Conservation (phyloP, 2,888 invertebrate genomes). For the Rhingia rostrata region DNA sequence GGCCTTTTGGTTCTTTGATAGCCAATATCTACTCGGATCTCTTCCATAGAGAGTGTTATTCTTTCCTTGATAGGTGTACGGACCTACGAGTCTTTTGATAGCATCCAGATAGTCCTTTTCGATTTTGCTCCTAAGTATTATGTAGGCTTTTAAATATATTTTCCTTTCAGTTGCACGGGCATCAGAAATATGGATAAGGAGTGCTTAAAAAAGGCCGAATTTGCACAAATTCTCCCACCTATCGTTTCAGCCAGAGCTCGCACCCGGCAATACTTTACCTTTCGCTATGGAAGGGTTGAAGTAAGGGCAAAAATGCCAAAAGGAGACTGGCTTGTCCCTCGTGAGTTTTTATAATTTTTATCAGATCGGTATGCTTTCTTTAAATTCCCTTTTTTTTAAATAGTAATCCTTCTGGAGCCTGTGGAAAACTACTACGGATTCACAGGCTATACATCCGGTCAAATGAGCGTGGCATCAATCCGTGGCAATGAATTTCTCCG, state of each 20-base stretch:
- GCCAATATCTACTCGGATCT: too few species aligned
- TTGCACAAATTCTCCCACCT: conserved; percentile 86
- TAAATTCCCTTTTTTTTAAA: not conserved
- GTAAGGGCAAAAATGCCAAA: conserved; percentile 88
- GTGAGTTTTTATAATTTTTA: conserved; percentile 82
- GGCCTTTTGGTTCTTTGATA: too few species aligned
- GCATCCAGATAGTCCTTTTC: too few species aligned
- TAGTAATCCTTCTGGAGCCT: conserved; percentile 88
- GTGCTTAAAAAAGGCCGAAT: conserved; percentile 9
- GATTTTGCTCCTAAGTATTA: too few species aligned
- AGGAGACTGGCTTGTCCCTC: conserved; percentile 91
- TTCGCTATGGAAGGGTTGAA: conserved; percentile 88
- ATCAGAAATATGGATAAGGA: conserved; percentile 49
- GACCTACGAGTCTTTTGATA: too few species aligned
- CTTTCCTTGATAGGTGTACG: too few species aligned
- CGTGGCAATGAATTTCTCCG: conserved; percentile 85
- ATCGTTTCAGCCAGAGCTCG: conserved; percentile 86
- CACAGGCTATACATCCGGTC: conserved; percentile 86
- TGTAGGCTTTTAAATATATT: too few species aligned
- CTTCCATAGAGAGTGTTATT: too few species aligned
- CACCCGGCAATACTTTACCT: conserved; percentile 86
- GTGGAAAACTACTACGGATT: conserved; percentile 86
- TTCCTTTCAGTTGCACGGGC: conserved; percentile 76
- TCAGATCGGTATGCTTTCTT: not conserved
- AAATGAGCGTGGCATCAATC: conserved; percentile 88